Conservation (phyloP, 64 coral and sea anemone genomes). For the Pocillopora damicornis region DNA sequence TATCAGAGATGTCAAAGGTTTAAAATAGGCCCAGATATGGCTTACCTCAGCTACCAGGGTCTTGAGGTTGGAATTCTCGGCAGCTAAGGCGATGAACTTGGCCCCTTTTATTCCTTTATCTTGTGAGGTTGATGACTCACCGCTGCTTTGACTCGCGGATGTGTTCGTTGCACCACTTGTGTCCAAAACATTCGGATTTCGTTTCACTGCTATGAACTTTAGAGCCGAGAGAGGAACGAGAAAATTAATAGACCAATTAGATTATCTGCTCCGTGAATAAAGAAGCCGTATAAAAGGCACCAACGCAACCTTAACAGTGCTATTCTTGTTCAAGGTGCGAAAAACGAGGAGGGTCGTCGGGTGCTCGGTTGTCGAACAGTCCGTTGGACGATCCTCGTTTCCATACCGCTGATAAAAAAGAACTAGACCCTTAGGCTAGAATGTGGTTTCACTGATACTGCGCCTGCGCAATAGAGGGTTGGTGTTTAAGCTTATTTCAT, state of each 20-base stretch:
- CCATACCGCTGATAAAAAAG: too few species aligned
- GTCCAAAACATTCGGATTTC: constrained; percentile 50
- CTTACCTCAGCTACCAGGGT: constrained; percentile 54
- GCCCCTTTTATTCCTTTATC: constrained; percentile 52
- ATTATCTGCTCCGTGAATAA: not conserved
- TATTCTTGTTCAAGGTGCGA: too few species aligned
- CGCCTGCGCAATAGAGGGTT: too few species aligned
- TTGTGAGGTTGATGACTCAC: constrained; percentile 46
- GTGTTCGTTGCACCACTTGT: constrained; percentile 48
- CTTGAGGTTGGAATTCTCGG: constrained; percentile 72
- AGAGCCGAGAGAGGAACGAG: not conserved
- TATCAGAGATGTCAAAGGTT: too few species aligned
- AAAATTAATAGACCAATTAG: not conserved
- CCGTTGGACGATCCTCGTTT: too few species aligned
- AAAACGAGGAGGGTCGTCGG: too few species aligned
- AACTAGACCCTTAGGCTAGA: too few species aligned
- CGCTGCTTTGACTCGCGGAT: constrained; percentile 46
- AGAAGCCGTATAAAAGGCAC: not conserved
- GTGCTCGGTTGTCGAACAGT: too few species aligned
- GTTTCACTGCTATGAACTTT: constrained; percentile 64
- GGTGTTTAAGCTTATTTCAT: too few species aligned
- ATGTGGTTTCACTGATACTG: too few species aligned
- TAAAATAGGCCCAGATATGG: not conserved
- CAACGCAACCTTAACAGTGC: not conserved
- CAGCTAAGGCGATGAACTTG: constrained; percentile 59